Base-by-base conservation (phyloP, 2,888 invertebrate genomes). In the Dysmachus trigonus region DNA sequence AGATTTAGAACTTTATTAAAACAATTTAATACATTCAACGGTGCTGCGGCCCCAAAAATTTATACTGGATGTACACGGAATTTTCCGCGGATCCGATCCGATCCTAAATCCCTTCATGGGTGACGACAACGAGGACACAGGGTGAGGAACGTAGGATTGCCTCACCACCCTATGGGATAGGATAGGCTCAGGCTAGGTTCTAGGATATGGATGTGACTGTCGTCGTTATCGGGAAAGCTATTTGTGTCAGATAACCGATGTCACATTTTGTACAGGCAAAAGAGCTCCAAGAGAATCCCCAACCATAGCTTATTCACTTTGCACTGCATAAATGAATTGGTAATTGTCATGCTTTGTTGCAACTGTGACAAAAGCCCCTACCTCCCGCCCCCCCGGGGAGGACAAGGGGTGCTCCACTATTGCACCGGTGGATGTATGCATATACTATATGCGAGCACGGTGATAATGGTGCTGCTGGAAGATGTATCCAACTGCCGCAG, bases 161-260 rank as follows among this genome's bases (percentile, higher is more conserved):
- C 3, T 1, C 27, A 62, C 22, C 62, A 62, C 62, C n/a, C 62
- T 2, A 22, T 62, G 27, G 41, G 22, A n/a, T 18, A 4, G 27
- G n/a, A 62, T 22, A 62, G 27, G 62, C 62, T 22, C 62, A 62
- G 8, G 22, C 76, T 22, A 8, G 15, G 74, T 2, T 33, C 76
- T 22, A 8, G 15, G 74, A 8, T 33, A 35, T 76, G 74, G 74
- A 76, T 22, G 33, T 22, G 62, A 62, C 18, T 62, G 62, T 47
- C 27, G 51, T 79, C 27, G 79, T 79, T 79, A 79, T 79, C 79
- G 47, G 79, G 27, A 79, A 47, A 51, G 27, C 79, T 79, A 79
- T 79, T 79, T 79, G 79, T 51, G 79, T 31, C 79, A 79, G 79
- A 79, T 79, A 79, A 79, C 79, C 30, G 79, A 79, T 79, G 51